A percentile compares a stretch with the other conserved stretches of the same genome.
phyloP scores from a whole-genome alignment of 2,113 vertebrate species.

The Nibea albiflora region DNA sequence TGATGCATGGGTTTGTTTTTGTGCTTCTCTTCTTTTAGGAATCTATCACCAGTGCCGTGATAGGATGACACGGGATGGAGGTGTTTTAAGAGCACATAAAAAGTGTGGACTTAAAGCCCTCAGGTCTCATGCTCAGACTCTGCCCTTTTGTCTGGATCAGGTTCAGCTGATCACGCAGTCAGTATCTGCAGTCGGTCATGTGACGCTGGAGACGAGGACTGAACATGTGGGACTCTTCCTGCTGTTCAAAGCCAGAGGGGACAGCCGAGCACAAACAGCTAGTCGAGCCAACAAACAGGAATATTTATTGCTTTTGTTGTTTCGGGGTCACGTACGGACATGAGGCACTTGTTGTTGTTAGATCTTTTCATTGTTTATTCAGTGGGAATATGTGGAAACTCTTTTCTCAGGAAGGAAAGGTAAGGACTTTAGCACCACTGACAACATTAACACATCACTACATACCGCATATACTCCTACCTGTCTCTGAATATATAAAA shows the following conservation, averaged over 20 bases:
- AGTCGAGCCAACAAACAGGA: conserved; percentile 6
- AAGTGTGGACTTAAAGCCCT: neutral
- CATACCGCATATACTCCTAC: neutral
- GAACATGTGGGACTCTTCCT: conserved; percentile 55
- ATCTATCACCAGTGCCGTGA: neutral
- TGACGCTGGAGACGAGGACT: conserved; percentile 32
- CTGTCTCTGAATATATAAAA: neutral
- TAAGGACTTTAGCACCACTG: conserved; percentile 29
- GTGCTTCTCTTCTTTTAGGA: neutral
- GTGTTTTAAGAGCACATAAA: neutral
- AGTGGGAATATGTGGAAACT: conserved; percentile 7
- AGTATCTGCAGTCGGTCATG: conserved; percentile 43
- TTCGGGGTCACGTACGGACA: neutral
- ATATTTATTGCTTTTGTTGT: conserved; percentile 7
- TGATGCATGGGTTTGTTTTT: neutral
- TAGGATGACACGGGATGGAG: neutral
- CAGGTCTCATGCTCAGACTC: neutral
- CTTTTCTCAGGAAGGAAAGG: conserved; percentile 32
- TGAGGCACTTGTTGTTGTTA: neutral
- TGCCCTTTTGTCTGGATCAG: conserved; percentile 17
- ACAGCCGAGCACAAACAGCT: neutral
- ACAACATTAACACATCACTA: neutral
- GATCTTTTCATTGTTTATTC: neutral
- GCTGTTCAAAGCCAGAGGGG: conserved; percentile 29
- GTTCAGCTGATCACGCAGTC: conserved; percentile 34